Evolutionary conservation across 2,797 vertebrate genomes (phyloP).

Genomic region (Megalops cyprinoides): DNA sequence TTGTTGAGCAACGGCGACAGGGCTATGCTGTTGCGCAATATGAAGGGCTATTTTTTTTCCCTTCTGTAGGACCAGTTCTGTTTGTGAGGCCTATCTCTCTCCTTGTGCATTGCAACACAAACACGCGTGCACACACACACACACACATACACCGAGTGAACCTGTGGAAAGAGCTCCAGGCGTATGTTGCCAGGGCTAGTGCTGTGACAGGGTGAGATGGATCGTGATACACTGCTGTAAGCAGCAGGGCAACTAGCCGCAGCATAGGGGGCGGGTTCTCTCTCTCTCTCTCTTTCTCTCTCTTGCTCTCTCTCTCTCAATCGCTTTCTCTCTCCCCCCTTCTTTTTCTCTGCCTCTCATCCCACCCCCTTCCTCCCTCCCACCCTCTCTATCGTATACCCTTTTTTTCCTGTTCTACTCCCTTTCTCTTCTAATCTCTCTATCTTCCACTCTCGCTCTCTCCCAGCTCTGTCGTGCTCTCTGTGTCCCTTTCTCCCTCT

Average conservation of each 20-base stretch:
- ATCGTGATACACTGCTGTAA: not conserved
- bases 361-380: not conserved
- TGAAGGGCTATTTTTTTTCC: conserved; percentile 17
- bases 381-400: not conserved
- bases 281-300: not conserved
- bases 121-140: not conserved
- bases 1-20: not conserved
- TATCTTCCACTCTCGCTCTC: not conserved
- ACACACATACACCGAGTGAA: conserved; percentile 1
- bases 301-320: too few relatives aligned
- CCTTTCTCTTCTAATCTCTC: too few relatives aligned
- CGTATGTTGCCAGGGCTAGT: not conserved
- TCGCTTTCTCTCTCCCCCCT: not conserved
- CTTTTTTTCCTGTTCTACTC: not conserved
- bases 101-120: not conserved
- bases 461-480: not conserved
- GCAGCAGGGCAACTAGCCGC: not conserved
- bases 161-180: not conserved
- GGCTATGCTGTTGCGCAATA: not conserved
- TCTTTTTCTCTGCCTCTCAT: too few relatives aligned
- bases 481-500: not conserved
- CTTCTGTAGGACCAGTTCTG: conserved; percentile 16
- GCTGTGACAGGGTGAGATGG: not conserved
- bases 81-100: conserved; percentile 3
- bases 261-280: not conserved